Conservation (phyloP, 2,797 vertebrate genomes). For the Microtus obscurus region DNA sequence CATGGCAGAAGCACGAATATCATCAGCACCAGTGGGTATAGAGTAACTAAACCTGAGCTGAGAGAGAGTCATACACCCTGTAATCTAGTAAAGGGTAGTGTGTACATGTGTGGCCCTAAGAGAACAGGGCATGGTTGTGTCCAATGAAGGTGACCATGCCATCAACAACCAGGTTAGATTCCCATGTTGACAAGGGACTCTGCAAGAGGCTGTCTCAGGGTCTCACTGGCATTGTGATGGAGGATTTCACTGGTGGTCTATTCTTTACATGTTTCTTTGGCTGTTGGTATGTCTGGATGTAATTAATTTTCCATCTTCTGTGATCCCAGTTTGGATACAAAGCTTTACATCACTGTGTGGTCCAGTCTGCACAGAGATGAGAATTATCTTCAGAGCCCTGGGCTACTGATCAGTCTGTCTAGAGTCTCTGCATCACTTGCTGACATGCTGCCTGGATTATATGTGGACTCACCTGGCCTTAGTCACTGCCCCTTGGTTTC, state of each 20-base stretch:
- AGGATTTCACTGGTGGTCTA: background rate
- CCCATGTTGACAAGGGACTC: too few species aligned
- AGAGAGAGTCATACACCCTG: background rate
- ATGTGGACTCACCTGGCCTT: background rate
- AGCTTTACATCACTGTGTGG: background rate
- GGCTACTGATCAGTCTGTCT: background rate
- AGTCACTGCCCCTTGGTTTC: background rate
- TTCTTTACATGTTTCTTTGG: background rate
- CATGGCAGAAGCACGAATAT: background rate
- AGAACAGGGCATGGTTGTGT: background rate
- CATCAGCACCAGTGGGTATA: background rate
- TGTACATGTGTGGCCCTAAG: background rate
- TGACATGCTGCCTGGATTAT: background rate
- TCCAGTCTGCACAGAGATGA: background rate
- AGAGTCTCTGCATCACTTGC: background rate
- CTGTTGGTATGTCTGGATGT: background rate
- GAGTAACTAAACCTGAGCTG: background rate
- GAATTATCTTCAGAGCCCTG: background rate
- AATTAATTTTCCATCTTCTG: background rate
- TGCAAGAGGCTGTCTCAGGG: too few species aligned
- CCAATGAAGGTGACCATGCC: fast-evolving
- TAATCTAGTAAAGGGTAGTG: slow-evolving; percentile 48
- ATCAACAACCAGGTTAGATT: background rate
- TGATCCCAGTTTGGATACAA: background rate
- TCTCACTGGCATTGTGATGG: background rate